Evolutionary conservation across 2,888 invertebrate genomes (phyloP).

Genomic region (Lysandra bellargus): DNA sequence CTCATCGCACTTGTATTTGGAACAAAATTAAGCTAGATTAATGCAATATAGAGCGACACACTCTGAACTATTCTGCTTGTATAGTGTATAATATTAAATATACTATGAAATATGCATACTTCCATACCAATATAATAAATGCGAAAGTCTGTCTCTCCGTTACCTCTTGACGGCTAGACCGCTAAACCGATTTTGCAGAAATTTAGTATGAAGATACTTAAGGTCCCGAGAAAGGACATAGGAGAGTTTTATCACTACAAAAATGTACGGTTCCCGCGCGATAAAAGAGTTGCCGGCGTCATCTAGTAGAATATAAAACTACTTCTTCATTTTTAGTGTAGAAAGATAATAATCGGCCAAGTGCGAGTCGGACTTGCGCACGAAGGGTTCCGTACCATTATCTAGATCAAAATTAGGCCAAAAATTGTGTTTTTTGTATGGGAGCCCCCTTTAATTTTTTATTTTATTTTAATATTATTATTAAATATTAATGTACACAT

Average conservation of each 20-base stretch:
- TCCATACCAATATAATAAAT: not conserved
- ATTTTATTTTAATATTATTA: no score
- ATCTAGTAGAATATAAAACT: not conserved
- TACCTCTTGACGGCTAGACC: not conserved
- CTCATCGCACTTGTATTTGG: not conserved
- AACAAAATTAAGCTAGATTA: not conserved
- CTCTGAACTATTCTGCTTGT: not conserved
- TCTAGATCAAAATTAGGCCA: no score
- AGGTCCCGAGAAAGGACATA: not conserved
- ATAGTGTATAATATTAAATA: not conserved
- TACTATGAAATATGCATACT: not conserved
- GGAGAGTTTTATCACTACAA: not conserved
- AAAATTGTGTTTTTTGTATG: no score
- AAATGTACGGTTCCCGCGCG: no score
- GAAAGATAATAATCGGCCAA: no score
- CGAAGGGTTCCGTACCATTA: no score
- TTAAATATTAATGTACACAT: no score
- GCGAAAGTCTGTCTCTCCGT: not conserved
- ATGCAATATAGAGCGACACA: not conserved
- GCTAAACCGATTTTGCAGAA: no score
- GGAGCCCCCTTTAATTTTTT: no score
- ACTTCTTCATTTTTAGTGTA: not conserved
- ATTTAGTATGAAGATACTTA: no score
- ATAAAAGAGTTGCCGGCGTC: no score
- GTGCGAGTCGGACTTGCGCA: no score